These are phyloP conservation scores for Apodemia zela DNA, from an alignment of 2,888 invertebrate species.

Conservation along the genomic window DNA sequence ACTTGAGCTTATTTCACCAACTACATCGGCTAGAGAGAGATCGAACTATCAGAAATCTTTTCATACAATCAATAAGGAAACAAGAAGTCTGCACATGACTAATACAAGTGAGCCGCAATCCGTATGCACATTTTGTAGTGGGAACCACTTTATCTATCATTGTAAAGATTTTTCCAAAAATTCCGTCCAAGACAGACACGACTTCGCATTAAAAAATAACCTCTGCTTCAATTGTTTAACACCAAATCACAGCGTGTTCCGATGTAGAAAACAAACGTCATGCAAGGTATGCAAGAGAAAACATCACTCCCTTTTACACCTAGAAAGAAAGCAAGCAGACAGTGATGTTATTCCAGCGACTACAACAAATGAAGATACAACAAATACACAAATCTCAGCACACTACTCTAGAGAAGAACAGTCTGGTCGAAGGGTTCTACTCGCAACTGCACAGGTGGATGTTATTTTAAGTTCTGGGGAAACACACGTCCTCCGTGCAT, in stretches of 20 bases:
- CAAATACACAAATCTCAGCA: conserved; percentile 1
- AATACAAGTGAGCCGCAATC: background rate
- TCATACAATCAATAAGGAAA: conserved; percentile 10
- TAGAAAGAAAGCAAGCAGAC: conserved; percentile 17
- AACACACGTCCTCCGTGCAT: conserved; percentile 31
- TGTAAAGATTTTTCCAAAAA: conserved; percentile 26
- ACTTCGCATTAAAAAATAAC: conserved; percentile 21
- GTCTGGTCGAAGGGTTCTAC: conserved; percentile 17
- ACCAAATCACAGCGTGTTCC: conserved; percentile 25
- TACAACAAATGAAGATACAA: background rate
- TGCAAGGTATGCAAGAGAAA: conserved; percentile 28
- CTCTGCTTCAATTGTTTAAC: conserved; percentile 28
- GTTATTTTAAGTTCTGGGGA: conserved; percentile 27
- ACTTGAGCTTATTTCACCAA: conserved; percentile 31
- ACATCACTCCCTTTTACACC: conserved; percentile 30
- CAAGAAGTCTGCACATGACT: background rate
- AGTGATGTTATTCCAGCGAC: conserved; percentile 5
- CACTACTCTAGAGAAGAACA: conserved; percentile 3
- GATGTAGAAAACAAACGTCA: conserved; percentile 26
- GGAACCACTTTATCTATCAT: conserved; percentile 24
- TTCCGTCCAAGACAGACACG: conserved; percentile 17
- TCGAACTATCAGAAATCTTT: conserved; percentile 9
- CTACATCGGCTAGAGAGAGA: background rate
- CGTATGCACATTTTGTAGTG: conserved; percentile 24
- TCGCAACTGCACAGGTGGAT: conserved; percentile 24